Percentiles rank a stretch among this genome's conserved stretches.
These are phyloP conservation scores for Trematomus bernacchii DNA, from an alignment of 2,797 vertebrate genomes.

Conservation along the genomic window DNA sequence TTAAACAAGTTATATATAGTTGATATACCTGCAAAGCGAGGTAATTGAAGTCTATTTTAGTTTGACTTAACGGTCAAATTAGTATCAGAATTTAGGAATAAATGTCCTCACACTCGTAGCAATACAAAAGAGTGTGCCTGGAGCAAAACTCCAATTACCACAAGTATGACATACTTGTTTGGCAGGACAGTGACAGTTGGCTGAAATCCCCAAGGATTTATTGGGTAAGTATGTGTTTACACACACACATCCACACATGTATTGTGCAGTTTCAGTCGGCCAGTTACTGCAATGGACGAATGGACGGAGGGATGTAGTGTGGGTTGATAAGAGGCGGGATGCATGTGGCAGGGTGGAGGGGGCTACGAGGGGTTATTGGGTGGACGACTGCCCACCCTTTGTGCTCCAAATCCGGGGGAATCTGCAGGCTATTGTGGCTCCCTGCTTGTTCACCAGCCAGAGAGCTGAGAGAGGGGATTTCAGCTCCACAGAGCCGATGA, in stretches of 20 bases:
- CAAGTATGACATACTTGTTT: conserved; percentile 43
- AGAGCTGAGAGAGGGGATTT: conserved; percentile 87
- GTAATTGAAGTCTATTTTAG: conserved; percentile 10
- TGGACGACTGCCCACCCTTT: conserved; percentile 82
- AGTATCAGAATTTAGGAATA: conserved; percentile 4
- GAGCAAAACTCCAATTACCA: conserved; percentile 64
- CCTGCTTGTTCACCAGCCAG: conserved; percentile 81
- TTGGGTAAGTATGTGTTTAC: conserved; percentile 30
- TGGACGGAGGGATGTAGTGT: conserved; percentile 18
- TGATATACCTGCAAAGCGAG: not conserved
- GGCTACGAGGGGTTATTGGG: conserved; percentile 68
- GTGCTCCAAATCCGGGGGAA: conserved; percentile 87
- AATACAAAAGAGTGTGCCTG: conserved; percentile 30
- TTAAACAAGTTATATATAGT: conserved; percentile 5
- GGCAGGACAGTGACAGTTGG: conserved; percentile 50
- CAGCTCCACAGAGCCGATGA: conserved; percentile 76
- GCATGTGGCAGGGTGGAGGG: conserved; percentile 46
- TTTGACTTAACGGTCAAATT: not conserved
- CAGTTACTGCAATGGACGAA: conserved; percentile 13
- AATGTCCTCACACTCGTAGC: conserved; percentile 23
- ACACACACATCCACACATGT: conserved; percentile 21
- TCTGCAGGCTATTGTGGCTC: conserved; percentile 84
- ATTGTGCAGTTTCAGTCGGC: conserved; percentile 39
- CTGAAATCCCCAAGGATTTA: conserved; percentile 47
- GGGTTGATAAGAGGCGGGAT: conserved; percentile 32